Base-by-base conservation (phyloP, 2,797 vertebrate species). In the Ceryle rudis region DNA sequence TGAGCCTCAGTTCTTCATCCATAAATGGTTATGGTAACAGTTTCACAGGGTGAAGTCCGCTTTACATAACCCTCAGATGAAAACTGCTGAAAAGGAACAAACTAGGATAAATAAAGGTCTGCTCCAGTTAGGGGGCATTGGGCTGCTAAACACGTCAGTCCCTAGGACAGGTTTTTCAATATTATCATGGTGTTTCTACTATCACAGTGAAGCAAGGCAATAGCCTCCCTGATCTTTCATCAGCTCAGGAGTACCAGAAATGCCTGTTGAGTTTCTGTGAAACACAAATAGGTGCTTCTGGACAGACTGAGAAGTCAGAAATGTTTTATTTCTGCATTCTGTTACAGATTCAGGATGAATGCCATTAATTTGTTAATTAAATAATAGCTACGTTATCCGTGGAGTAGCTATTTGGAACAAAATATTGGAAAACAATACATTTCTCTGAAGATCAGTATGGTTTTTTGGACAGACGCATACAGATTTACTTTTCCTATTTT, bases 71-170 rank as follows among this genome's bases (percentile, higher is more conserved):
- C 37, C 83, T 77, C 55, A 8, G 3, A 57, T 47, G 57, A 88
- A 79, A 92, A 91, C 16, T 26, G 77, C 94, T 92, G 88, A 94
- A 82, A 55, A 93, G 52, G 44, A 88, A 78, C 75, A 94, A 96
- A 84, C 55, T 33, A 73, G 37, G 46, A 75, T 62, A 91, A 96
- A 96, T 60, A 95, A 86, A 86, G 47, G 22, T 46, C 51, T 60
- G 62, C 25, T 49, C 33, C 4, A 3, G 66, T 52, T 31, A 60
- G 28, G 44, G 64, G 26, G 10, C 73, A 77, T 20, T 0, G 0
- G 39, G 58, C 66, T 90, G 57, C 55, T 72, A 66, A 89, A 90
- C 22, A 57, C 70, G n/a, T 62, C 33, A 51, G 31, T 75, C 39
- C 42, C 28, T 49, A 58, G 35, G 19, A 31, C 28, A 47, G 31